Conservation (phyloP, 2,888 invertebrate species). For the Sminthurinus aureus region DNA sequence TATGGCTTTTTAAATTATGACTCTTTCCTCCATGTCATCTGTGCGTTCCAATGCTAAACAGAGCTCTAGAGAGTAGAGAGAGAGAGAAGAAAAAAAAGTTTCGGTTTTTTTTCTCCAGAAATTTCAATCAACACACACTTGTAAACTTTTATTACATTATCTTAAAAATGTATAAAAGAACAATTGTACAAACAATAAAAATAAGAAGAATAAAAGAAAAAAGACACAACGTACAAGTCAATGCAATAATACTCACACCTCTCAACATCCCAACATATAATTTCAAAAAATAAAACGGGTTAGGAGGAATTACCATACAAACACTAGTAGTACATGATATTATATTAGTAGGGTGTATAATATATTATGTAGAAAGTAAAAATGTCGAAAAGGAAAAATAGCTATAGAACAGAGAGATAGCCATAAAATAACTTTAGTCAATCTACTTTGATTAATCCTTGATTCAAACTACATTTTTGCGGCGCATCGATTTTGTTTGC, state of each 20-base stretch:
- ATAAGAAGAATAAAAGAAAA: too few relatives aligned
- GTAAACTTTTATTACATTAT: neutral
- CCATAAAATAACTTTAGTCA: slow-evolving; percentile 33
- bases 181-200: neutral
- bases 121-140: neutral
- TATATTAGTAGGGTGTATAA: neutral
- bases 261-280: too few relatives aligned
- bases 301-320: too few relatives aligned
- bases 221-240: too few relatives aligned
- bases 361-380: neutral
- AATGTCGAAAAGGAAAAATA: neutral
- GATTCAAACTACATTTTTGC: slow-evolving; percentile 27
- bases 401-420: neutral
- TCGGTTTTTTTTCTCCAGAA: neutral
- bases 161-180: neutral
- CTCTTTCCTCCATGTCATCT: neutral
- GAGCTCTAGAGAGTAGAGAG: neutral
- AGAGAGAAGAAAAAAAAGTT: neutral
- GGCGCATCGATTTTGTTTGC: slow-evolving; percentile 38
- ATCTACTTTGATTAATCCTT: slow-evolving; percentile 28
- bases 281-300: too few relatives aligned
- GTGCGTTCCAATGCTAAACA: neutral
- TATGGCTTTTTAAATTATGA: neutral
- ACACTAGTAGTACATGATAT: too few relatives aligned
- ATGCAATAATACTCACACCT: too few relatives aligned